phyloP scores from a whole-genome alignment of 2,888 invertebrate species.

The Cyclophora albipunctata region DNA sequence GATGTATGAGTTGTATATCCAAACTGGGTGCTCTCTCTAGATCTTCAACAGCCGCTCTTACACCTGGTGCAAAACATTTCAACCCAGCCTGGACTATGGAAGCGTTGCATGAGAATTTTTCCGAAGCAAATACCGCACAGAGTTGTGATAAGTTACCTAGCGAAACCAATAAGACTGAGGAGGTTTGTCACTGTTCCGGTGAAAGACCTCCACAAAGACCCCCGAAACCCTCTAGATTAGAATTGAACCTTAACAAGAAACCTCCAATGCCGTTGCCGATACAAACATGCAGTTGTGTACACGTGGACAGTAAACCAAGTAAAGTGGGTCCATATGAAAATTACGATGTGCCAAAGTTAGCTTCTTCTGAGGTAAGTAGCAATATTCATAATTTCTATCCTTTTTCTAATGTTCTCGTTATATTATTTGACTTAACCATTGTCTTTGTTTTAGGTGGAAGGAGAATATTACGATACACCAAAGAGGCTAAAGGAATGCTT shows the following conservation, averaged over 20 bases:
- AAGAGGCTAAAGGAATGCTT: slow-evolving; percentile 82
- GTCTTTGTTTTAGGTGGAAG: slow-evolving; percentile 40
- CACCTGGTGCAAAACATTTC: slow-evolving; percentile 65
- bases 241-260: slow-evolving; percentile 46
- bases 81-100: slow-evolving; percentile 77
- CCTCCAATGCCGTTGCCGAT: slow-evolving; percentile 37
- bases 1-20: slow-evolving; percentile 86
- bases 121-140: slow-evolving; percentile 16
- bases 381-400: background rate
- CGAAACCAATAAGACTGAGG: slow-evolving; percentile 33
- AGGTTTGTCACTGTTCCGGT: slow-evolving; percentile 34
- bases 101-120: slow-evolving; percentile 37
- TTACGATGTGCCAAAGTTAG: slow-evolving; percentile 84
- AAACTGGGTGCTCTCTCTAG: slow-evolving; percentile 84
- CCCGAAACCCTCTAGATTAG: slow-evolving; percentile 66
- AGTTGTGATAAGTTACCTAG: slow-evolving; percentile 18
- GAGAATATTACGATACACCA: slow-evolving; percentile 83
- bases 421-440: background rate
- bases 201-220: slow-evolving; percentile 75
- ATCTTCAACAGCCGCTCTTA: slow-evolving; percentile 75
- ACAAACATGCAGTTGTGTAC: slow-evolving; percentile 34
- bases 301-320: slow-evolving; percentile 28
- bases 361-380: slow-evolving; percentile 65
- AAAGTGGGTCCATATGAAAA: slow-evolving; percentile 81
- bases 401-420: background rate